Percentiles rank a stretch among this genome's conserved stretches.
Conservation (phyloP, 2,113 vertebrate genomes). For the Perca flavescens region DNA sequence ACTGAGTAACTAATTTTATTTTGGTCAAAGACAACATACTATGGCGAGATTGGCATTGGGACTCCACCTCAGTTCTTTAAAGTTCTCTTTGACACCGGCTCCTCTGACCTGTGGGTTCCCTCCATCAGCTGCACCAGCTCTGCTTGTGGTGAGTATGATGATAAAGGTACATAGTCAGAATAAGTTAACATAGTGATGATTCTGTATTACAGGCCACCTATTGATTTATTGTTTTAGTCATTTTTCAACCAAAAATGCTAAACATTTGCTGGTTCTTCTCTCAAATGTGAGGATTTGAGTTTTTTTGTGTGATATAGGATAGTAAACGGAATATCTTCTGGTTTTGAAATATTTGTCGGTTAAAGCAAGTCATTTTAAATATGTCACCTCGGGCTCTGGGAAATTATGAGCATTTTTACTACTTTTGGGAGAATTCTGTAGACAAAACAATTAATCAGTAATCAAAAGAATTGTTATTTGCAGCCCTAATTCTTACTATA, state of each 20-base stretch:
- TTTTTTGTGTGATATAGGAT: not conserved
- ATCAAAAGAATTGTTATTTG: not conserved
- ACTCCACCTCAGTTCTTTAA: constrained; percentile 71
- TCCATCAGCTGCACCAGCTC: constrained; percentile 50
- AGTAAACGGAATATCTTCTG: not conserved
- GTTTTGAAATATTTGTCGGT: not conserved
- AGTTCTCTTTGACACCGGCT: constrained; percentile 76
- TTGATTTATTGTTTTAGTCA: not conserved
- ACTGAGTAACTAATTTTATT: not conserved
- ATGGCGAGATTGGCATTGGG: constrained; percentile 71
- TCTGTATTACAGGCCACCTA: not conserved
- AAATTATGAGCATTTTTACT: not conserved
- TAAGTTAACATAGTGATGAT: not conserved
- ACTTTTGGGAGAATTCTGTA: not conserved
- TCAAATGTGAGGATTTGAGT: not conserved
- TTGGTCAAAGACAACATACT: constrained; percentile 45
- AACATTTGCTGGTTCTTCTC: not conserved
- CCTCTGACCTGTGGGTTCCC: constrained; percentile 78
- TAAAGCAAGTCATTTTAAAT: not conserved
- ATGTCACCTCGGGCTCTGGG: not conserved
- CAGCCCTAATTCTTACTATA: not conserved
- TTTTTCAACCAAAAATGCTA: not conserved
- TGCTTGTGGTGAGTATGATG: constrained; percentile 33
- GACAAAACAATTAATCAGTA: not conserved
- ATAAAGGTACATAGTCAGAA: not conserved